Conservation (phyloP, 2,797 vertebrate species). For the Varecia variegata region DNA sequence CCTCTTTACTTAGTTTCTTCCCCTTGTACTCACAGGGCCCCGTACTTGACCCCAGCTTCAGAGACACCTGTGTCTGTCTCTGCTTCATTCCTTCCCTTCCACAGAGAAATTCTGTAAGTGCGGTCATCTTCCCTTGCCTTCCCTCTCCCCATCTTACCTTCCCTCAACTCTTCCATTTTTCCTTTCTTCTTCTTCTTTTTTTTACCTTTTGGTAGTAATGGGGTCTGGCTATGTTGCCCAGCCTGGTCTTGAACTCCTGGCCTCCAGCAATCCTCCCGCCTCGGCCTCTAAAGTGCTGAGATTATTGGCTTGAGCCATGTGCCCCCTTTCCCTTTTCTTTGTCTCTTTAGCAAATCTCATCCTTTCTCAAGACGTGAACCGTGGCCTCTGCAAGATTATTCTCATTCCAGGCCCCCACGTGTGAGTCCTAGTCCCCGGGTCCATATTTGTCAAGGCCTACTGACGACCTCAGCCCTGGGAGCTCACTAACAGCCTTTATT, state of each 20-base stretch:
- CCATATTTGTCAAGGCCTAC: not conserved
- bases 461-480: not conserved
- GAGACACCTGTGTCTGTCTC: not conserved
- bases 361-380: not conserved
- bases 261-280: not conserved
- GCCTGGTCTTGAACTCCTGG: not conserved
- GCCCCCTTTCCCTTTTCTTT: not conserved
- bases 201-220: not conserved
- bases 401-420: not conserved
- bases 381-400: not conserved
- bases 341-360: not conserved
- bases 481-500: not conserved
- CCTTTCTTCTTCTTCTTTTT: not conserved
- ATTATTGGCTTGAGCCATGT: not conserved
- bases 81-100: not conserved
- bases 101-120: not conserved
- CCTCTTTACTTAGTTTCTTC: not conserved
- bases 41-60: not conserved
- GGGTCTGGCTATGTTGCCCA: not conserved
- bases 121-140: not conserved
- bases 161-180: not conserved
- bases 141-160: rapidly evolving
- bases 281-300: not conserved
- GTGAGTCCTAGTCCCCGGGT: not conserved
- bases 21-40: not conserved